Base-by-base conservation (phyloP, 2,888 invertebrate genomes). In the Ramazzottius varieornatus region DNA sequence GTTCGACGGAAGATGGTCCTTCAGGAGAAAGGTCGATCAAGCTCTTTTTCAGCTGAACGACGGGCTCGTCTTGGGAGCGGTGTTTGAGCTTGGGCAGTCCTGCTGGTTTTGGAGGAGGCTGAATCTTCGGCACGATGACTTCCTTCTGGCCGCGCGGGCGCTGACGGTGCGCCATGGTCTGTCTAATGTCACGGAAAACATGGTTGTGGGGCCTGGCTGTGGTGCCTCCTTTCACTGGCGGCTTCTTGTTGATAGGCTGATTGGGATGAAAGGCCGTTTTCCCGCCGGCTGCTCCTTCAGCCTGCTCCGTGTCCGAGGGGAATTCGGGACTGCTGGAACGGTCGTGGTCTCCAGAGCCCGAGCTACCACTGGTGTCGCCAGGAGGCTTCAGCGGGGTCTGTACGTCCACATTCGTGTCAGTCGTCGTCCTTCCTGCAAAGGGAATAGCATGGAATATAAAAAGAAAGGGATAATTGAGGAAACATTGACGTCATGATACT, bases 241-340 rank as follows among this genome's bases (percentile, higher is more conserved):
- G 54, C 29, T 54, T 54, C 29, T 54, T 54, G 4, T n/a, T 4
- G 63, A 80, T 80, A 32, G 81, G 79, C 68, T 68, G 68, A 13
- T 46, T 33, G 8, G 64, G n/a, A 16, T 29, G 54, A 13, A 32
- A 32, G 4, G n/a, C 20, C n/a, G 33, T 54, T 33, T 63, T 69
- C 33, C 20, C 32, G 32, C 68, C 46, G n/a, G n/a, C n/a, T n/a
- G n/a, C n/a, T 8, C 66, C 68, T 40, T 69, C 69, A 68, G 69
- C 69, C 66, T 70, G 71, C 64, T 93, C 92, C 68, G 92, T 91
- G 73, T 93, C 92, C 0, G 92, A 92, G 71, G 92, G 92, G 73
- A 92, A 93, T 0, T 89, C 89, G 83, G 77, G 78, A 67, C 91
- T 91, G 72, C 91, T 91, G 0, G 91, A 91, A 54, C 91, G 80